Evolutionary conservation across 1,140 invertebrate species (phyloP), one percentile per base, ranked within the genome.

Genomic region (Xylocopa sonorina): DNA sequence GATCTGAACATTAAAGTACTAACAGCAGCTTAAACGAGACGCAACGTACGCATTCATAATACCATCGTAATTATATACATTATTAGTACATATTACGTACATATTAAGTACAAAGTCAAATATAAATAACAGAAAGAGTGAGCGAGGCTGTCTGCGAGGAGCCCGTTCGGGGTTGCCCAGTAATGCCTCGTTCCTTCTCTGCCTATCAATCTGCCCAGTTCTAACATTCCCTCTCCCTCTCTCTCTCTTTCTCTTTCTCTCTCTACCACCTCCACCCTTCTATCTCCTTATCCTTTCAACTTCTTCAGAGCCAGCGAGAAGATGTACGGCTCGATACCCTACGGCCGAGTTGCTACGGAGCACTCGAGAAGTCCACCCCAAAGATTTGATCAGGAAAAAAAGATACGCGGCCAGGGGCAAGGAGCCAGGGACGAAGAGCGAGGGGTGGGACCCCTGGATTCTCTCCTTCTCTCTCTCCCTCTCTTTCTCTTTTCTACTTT

Each of bases 401-500:
- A 84, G 58, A 87, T 76, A 85, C 38, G 81, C 38, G 43, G 58
- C 83, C 68, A 78, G 75, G 84, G 81, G 80, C n/a, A n/a, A n/a
- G n/a, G n/a, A n/a, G n/a, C n/a, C n/a, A n/a, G 78, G 71, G 50
- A 58, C 79, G 87, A 85, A 86, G 84, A 79, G 81, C 78, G 77
- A 66, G 86, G 87, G 86, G 87, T 88, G 78, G 81, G 80, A 86
- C 82, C 86, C 89, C 75, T 82, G 83, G 88, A n/a, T n/a, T n/a
- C n/a, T n/a, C n/a, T n/a, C n/a, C n/a, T n/a, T n/a, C n/a, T n/a
- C n/a, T n/a, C n/a, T n/a, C n/a, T n/a, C n/a, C n/a, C n/a, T n/a
- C n/a, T n/a, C n/a, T n/a, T n/a, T n/a, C n/a, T n/a, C n/a, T n/a
- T n/a, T n/a, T n/a, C n/a, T n/a, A n/a, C n/a, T n/a, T n/a, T n/a